These are phyloP conservation scores for Anoplius nigerrimus DNA, from an alignment of 2,888 invertebrate species.

Conservation along the genomic window DNA sequence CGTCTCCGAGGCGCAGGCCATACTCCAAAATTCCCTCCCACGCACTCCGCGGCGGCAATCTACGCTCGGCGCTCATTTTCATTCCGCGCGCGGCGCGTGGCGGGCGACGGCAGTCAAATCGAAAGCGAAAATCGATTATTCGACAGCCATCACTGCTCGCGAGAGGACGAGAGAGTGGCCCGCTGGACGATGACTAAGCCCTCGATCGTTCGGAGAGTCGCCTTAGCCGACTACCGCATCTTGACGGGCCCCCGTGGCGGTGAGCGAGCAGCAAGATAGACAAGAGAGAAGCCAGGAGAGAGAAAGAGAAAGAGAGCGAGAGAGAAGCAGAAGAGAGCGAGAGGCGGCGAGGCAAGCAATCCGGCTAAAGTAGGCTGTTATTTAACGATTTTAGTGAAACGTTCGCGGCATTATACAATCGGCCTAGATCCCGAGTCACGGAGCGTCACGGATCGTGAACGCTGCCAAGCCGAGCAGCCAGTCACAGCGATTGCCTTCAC, in stretches of 20 bases:
- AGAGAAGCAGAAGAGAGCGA: neutral
- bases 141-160: slow-evolving; percentile 8
- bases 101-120: no score
- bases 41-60: no score
- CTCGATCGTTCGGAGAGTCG: slow-evolving; percentile 37
- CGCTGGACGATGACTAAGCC: slow-evolving; percentile 60
- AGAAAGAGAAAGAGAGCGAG: neutral
- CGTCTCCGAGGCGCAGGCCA: no score
- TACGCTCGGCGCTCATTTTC: no score
- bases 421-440: slow-evolving; percentile 75
- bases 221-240: slow-evolving; percentile 12
- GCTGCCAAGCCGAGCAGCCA: slow-evolving; percentile 56
- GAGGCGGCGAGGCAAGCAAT: slow-evolving; percentile 39
- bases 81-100: no score
- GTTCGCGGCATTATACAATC: slow-evolving; percentile 74
- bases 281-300: neutral
- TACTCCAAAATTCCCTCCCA: no score
- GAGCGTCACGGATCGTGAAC: slow-evolving; percentile 74
- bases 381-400: slow-evolving; percentile 75
- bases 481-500: slow-evolving; percentile 62
- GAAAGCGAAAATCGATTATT: slow-evolving; percentile 45
- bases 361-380: slow-evolving; percentile 70
- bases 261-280: no score
- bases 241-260: neutral
- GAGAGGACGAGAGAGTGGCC: slow-evolving; percentile 35